Conservation (phyloP, 2,113 vertebrate genomes). For the Tragelaphus strepsiceros region DNA sequence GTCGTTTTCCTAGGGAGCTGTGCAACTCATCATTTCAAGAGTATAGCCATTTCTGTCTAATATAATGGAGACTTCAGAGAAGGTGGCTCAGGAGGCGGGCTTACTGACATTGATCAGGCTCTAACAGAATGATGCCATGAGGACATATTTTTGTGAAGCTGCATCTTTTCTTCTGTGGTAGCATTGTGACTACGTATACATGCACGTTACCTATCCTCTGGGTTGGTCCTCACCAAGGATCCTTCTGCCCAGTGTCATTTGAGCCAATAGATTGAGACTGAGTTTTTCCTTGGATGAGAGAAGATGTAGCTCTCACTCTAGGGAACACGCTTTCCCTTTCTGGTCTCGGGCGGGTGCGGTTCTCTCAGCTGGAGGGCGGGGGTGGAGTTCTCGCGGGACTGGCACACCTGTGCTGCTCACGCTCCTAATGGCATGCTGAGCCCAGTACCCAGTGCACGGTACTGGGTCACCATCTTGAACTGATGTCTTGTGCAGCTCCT, state of each 20-base stretch:
- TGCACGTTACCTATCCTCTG: neutral
- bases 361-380: neutral
- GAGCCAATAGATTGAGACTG: neutral
- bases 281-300: neutral
- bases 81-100: neutral
- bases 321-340: neutral
- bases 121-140: neutral
- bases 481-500: neutral
- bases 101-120: neutral
- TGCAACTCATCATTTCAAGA: neutral
- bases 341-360: neutral
- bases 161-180: neutral
- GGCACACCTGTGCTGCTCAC: rapidly evolving
- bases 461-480: neutral
- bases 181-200: neutral
- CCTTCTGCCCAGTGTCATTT: neutral
- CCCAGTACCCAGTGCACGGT: neutral
- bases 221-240: neutral
- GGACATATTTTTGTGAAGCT: neutral
- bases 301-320: neutral
- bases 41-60: neutral
- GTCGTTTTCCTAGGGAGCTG: neutral
- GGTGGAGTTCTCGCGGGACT: rapidly evolving
- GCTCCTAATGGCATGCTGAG: neutral
- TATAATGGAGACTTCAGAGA: neutral